A percentile compares a stretch with the other conserved stretches of the same genome.
These are phyloP conservation scores for Apostichopus parvimensis DNA, from an alignment of 35 echinoderm and acorn worm species.

Conservation along the genomic window DNA sequence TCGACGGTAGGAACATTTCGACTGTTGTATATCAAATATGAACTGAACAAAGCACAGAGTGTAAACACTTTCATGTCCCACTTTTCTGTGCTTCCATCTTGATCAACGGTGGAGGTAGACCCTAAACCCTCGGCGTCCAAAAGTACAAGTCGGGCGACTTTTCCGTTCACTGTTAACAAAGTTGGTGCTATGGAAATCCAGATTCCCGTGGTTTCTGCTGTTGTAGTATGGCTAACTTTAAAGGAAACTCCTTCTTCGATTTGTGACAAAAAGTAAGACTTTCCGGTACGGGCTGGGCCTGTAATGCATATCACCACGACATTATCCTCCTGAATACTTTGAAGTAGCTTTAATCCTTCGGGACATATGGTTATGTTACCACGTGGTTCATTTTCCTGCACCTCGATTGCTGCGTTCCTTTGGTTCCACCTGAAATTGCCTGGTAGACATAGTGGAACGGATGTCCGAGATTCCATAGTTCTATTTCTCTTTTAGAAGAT, in stretches of 20 bases:
- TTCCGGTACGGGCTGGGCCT: neutral
- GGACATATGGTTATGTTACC: neutral
- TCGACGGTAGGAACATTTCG: neutral
- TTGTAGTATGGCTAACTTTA: neutral
- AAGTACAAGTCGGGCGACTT: neutral
- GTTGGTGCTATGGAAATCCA: slow-evolving; percentile 1
- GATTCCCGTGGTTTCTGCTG: slow-evolving; percentile 1
- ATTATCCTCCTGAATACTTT: neutral
- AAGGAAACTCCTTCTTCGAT: neutral
- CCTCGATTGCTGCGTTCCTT: neutral
- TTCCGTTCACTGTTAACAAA: neutral
- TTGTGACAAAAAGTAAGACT: slow-evolving; percentile 1
- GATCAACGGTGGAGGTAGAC: slow-evolving; percentile 10
- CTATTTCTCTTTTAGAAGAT: no score
- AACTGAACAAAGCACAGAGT: slow-evolving; percentile 22
- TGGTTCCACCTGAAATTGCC: slow-evolving; percentile 16
- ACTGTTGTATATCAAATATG: slow-evolving; percentile 32
- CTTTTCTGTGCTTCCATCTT: neutral
- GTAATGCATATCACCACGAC: slow-evolving; percentile 2
- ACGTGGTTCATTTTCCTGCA: neutral
- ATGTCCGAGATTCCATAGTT: neutral
- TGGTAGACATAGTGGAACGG: neutral
- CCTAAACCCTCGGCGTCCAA: slow-evolving; percentile 30
- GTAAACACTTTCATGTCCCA: slow-evolving; percentile 13
- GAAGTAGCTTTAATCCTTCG: neutral